A percentile compares a stretch with the other conserved stretches of the same genome.
Conservation (phyloP, 2,113 vertebrate genomes). For the Syngnathus typhle region DNA sequence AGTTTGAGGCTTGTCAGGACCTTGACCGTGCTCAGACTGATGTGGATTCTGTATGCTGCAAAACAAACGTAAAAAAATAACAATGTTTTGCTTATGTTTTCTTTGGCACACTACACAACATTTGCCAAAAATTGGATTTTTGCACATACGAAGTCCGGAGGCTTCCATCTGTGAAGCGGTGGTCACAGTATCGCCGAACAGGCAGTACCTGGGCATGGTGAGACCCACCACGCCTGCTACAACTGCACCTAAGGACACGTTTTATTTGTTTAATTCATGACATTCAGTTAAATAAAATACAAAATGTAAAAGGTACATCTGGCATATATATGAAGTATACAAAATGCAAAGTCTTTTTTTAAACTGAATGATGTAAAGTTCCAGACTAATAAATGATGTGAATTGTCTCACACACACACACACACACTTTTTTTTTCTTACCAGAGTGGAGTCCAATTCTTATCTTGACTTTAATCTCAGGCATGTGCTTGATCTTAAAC, state of each 20-base stretch:
- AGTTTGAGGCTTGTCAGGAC: slow-evolving; percentile 60
- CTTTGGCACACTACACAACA: neutral
- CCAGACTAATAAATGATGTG: too few relatives aligned
- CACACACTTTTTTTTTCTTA: slow-evolving; percentile 30
- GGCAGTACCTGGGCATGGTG: slow-evolving; percentile 83
- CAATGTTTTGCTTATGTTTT: too few relatives aligned
- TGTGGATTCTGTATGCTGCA: slow-evolving; percentile 63
- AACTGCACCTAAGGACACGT: slow-evolving; percentile 63
- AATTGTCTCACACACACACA: too few relatives aligned
- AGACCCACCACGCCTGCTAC: slow-evolving; percentile 82
- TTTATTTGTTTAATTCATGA: neutral
- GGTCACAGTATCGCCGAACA: slow-evolving; percentile 81
- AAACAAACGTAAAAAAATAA: neutral
- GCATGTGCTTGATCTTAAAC: slow-evolving; percentile 86
- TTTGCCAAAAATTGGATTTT: neutral
- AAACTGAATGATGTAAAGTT: too few relatives aligned
- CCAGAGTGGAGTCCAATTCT: slow-evolving; percentile 84
- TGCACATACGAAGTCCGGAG: slow-evolving; percentile 46
- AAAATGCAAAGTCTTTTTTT: too few relatives aligned
- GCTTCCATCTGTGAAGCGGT: slow-evolving; percentile 63
- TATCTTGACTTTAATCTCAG: slow-evolving; percentile 82
- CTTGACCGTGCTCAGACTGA: slow-evolving; percentile 60
- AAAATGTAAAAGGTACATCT: neutral
- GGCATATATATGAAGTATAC: too few relatives aligned
- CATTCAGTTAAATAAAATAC: neutral